Conservation (phyloP, 2,888 invertebrate genomes). For the Nephrotoma flavescens region DNA sequence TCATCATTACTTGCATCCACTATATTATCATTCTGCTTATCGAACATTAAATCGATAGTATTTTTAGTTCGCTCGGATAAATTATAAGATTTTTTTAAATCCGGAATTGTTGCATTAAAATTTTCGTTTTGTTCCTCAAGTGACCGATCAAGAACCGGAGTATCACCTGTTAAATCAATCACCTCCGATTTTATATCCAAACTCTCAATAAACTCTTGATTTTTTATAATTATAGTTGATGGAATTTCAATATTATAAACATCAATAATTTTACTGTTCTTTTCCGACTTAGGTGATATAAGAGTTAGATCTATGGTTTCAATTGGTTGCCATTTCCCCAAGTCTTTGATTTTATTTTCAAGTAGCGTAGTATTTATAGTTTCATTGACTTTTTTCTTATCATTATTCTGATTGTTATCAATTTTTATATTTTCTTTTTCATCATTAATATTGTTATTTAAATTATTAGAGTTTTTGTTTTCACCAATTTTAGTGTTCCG, state of each 20-base stretch:
- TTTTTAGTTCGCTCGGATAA: conserved; percentile 4
- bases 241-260: conserved; percentile 22
- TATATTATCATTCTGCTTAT: conserved; percentile 9
- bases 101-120: conserved; percentile 27
- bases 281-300: conserved; percentile 15
- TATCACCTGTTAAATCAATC: conserved; percentile 11
- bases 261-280: conserved; percentile 20
- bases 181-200: conserved; percentile 10
- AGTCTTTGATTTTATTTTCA: conserved; percentile 18
- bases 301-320: conserved; percentile 30
- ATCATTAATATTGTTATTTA: conserved; percentile 14
- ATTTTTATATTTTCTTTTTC: conserved; percentile 16
- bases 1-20: conserved; percentile 11
- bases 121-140: conserved; percentile 26
- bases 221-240: conserved; percentile 18
- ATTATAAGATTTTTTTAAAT: conserved; percentile 19
- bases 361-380: conserved; percentile 24
- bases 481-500: conserved; percentile 29
- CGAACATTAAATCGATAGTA: conserved; percentile 9
- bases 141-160: conserved; percentile 11
- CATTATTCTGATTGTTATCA: not conserved
- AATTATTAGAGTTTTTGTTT: conserved; percentile 12
- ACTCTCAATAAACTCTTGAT: conserved; percentile 18
- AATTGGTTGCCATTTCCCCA: conserved; percentile 18
- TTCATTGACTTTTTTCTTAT: conserved; percentile 25